phyloP scores from a whole-genome alignment of 1,140 invertebrate genomes.

The Amyelois transitella region DNA sequence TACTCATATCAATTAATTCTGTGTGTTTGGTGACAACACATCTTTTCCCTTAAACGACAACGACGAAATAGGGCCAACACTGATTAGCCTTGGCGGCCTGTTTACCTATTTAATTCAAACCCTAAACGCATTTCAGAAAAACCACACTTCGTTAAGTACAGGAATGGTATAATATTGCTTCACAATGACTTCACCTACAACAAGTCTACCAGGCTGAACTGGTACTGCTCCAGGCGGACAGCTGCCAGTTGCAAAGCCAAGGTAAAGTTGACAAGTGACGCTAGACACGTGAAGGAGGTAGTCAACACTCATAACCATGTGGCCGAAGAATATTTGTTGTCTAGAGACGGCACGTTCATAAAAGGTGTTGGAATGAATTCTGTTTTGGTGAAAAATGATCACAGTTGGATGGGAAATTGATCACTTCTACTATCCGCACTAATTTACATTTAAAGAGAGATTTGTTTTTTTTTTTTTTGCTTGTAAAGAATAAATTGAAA shows the following conservation, averaged over 20 bases:
- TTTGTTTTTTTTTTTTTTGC: no score
- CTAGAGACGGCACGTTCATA: not conserved
- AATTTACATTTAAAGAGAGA: no score
- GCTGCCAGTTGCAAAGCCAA: not conserved
- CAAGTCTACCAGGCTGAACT: not conserved
- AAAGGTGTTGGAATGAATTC: not conserved
- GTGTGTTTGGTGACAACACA: no score
- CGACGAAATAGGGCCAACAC: no score
- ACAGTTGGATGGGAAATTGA: no score
- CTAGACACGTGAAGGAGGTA: not conserved
- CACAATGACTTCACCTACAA: not conserved
- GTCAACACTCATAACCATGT: not conserved
- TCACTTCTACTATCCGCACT: no score
- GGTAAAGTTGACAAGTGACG: not conserved
- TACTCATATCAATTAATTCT: no score
- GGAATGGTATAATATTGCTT: not conserved
- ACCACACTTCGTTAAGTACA: not conserved
- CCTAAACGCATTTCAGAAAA: not conserved
- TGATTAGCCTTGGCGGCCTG: no score
- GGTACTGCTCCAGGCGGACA: not conserved
- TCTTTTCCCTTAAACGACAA: no score
- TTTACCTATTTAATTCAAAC: no score
- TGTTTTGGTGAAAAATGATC: no score
- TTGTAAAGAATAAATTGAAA: no score
- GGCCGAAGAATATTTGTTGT: not conserved